These are phyloP conservation scores for Clusia tigrina DNA, from an alignment of 2,888 invertebrate genomes.

Conservation along the genomic window DNA sequence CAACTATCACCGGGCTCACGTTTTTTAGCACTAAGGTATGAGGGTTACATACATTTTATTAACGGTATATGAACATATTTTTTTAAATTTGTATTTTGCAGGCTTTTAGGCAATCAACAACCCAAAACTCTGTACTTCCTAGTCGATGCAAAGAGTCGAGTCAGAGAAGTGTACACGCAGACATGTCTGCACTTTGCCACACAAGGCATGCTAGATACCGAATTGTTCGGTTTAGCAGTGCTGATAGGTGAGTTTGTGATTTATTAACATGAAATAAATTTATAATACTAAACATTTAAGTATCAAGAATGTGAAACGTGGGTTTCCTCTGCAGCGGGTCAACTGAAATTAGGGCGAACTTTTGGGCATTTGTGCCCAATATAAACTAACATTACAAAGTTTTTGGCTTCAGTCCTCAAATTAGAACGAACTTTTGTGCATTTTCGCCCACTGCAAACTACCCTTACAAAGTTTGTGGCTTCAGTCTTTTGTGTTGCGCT, in stretches of 20 bases:
- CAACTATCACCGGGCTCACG: constrained; percentile 70
- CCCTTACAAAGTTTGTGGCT: too few species aligned
- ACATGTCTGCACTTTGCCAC: constrained; percentile 81
- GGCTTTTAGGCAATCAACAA: constrained; percentile 65
- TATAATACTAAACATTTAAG: too few species aligned
- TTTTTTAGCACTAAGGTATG: constrained; percentile 69
- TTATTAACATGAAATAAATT: too few species aligned
- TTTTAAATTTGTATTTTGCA: constrained; percentile 33
- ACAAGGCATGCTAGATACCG: constrained; percentile 82
- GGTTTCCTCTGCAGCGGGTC: too few species aligned
- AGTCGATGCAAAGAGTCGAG: constrained; percentile 81
- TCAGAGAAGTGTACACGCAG: constrained; percentile 82
- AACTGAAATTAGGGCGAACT: too few species aligned
- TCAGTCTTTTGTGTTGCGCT: too few species aligned
- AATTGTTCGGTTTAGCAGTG: constrained; percentile 83
- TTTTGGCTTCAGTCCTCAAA: too few species aligned
- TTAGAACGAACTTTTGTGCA: too few species aligned
- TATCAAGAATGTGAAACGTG: too few species aligned
- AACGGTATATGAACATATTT: neutral
- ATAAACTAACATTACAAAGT: too few species aligned
- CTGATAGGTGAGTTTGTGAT: constrained; percentile 78
- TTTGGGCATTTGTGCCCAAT: too few species aligned
- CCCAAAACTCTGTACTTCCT: constrained; percentile 65
- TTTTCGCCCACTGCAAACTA: too few species aligned
- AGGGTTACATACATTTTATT: constrained; percentile 27